A percentile compares a stretch with the other conserved stretches of the same genome.
Conservation (phyloP, 2,113 vertebrate species). For the Empidonax alnorum region DNA sequence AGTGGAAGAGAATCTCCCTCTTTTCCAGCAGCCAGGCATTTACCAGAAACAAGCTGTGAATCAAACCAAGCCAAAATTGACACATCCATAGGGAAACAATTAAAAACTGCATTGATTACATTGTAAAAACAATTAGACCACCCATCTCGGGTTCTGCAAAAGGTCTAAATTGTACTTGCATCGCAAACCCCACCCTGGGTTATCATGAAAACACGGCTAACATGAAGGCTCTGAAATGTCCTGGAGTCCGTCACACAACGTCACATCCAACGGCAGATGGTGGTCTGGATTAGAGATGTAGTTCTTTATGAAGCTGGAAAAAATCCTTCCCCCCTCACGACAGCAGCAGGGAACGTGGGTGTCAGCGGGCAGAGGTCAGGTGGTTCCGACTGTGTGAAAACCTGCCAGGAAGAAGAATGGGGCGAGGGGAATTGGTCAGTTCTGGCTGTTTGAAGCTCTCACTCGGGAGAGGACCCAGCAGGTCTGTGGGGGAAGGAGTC, state of each 20-base stretch:
- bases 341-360: not conserved
- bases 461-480: accelerated
- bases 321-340: not conserved
- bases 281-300: conserved; percentile 55
- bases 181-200: conserved; percentile 54
- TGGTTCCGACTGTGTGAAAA: conserved; percentile 91
- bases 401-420: conserved; percentile 43
- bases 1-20: not conserved
- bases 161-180: conserved; percentile 65
- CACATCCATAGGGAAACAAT: conserved; percentile 65
- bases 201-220: conserved; percentile 50
- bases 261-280: conserved; percentile 66
- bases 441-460: accelerated
- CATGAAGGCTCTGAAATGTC: conserved; percentile 68
- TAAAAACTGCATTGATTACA: conserved; percentile 71
- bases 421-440: accelerated
- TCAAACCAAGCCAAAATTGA: conserved; percentile 63
- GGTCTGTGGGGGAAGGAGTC: accelerated
- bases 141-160: conserved; percentile 49
- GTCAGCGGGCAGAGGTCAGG: conserved; percentile 84
- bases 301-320: conserved; percentile 42
- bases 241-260: conserved; percentile 60
- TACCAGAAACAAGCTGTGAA: conserved; percentile 62
- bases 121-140: conserved; percentile 69
- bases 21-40: conserved; percentile 60